Base-by-base conservation (phyloP, 1,140 invertebrate genomes). In the Scaptomyza graminum region DNA sequence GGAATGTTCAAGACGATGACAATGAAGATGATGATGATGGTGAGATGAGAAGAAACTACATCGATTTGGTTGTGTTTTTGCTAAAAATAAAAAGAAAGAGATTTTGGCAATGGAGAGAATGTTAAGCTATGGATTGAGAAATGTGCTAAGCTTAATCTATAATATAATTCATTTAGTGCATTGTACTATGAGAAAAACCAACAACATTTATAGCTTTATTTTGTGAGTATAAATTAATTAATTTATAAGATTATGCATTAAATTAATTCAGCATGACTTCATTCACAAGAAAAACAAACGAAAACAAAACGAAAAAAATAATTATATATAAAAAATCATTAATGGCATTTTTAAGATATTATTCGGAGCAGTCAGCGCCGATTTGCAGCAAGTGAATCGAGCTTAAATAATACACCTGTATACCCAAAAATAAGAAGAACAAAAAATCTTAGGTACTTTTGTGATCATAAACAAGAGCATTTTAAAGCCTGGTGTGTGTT, bases 31-130 rank as follows among this genome's bases (percentile, higher is more conserved):
- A 28, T 43, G 31, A 15, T 15, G 6, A 18, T 1, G 18, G 3
- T 18, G 18, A 31, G 28, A 31, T 31, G 28, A 60, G 4, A 81
- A 62, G 73, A 78, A 88, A 88, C 83, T 88, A 89, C 84, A 89
- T 89, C 84, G 84, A 89, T 89, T 89, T 82, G 84, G 84, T 89
- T 89, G 84, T 89, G 84, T 89, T 89, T 84, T 89, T 89, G 83
- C 66, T 71, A 76, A 61, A 13, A 52, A 28, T 0, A 76, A 59
- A 72, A 60, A 41, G 76, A 79, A 57, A 51, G 31, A 34, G 9
- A 37, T 57, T 57, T 47, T 47, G 60, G 37, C n/a, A 47, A 37
- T 41, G 15, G 25, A 64, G 16, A 28, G 6, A 31, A 55, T 69
- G 65, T 57, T 65, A 22, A 22, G 1, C 18, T 22, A 22, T 22